Percentiles rank a stretch among this genome's conserved stretches.
These are phyloP conservation scores for Coregonus sp. DNA, from an alignment of 2,797 vertebrate genomes.

Conservation along the genomic window DNA sequence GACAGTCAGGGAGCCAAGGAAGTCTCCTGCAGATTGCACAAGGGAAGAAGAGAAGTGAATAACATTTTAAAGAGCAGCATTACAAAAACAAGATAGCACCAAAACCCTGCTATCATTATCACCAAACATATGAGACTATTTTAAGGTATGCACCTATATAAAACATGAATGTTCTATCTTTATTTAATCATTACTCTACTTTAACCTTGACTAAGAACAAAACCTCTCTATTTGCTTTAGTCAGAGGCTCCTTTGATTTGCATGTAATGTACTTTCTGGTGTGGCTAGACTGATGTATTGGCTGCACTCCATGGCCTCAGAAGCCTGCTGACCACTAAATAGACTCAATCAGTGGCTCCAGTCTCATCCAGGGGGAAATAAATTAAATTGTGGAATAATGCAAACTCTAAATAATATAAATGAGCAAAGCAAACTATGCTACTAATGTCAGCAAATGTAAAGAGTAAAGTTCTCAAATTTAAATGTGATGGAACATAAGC, in stretches of 20 bases:
- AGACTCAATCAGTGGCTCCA: conserved; percentile 36
- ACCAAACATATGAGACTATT: conserved; percentile 4
- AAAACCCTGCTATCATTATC: conserved; percentile 29
- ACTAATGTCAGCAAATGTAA: conserved; percentile 1
- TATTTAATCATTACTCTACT: conserved; percentile 12
- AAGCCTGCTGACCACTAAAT: conserved; percentile 31
- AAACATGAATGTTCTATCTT: not conserved
- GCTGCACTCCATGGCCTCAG: conserved; percentile 25
- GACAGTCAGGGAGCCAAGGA: conserved; percentile 60
- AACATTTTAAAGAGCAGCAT: conserved; percentile 76
- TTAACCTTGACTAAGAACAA: conserved; percentile 24
- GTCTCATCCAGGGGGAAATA: conserved; percentile 37
- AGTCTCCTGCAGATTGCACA: conserved; percentile 84
- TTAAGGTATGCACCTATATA: conserved; percentile 11
- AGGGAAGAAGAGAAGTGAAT: conserved; percentile 81
- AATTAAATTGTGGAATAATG: conserved; percentile 44
- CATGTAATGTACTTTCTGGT: conserved; percentile 21
- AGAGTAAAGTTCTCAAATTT: not conserved
- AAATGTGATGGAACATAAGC: not conserved
- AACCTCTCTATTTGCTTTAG: conserved; percentile 9
- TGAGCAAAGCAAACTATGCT: conserved; percentile 24
- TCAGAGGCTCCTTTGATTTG: conserved; percentile 20
- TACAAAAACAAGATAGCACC: conserved; percentile 51
- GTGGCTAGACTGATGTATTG: conserved; percentile 24
- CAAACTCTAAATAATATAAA: conserved; percentile 43